These are phyloP conservation scores for Microcebus murinus DNA, from an alignment of 2,113 vertebrate genomes.

Conservation along the genomic window DNA sequence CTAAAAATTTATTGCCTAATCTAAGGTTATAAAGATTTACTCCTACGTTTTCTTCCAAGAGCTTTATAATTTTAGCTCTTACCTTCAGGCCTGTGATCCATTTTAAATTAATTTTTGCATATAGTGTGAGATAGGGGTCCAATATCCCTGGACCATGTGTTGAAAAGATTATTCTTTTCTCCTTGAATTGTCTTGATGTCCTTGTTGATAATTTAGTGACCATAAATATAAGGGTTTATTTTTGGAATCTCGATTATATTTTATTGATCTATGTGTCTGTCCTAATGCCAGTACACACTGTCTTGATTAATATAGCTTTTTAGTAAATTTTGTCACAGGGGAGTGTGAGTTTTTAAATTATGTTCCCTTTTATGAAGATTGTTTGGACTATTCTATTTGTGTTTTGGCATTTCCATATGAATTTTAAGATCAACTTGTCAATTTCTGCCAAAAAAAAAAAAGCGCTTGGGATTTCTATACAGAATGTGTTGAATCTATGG, in stretches of 20 bases:
- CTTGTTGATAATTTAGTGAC: neutral
- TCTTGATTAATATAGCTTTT: neutral
- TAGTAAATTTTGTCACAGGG: constrained; percentile 21
- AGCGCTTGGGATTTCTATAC: neutral
- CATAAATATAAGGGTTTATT: neutral
- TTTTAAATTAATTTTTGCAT: neutral
- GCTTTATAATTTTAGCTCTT: neutral
- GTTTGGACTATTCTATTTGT: neutral
- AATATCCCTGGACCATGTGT: neutral
- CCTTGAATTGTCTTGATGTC: neutral
- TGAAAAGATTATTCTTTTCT: neutral
- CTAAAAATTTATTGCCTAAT: neutral
- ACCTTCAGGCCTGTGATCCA: neutral
- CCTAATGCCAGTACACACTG: neutral
- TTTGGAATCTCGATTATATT: neutral
- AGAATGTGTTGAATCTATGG: neutral
- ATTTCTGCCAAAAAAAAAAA: neutral
- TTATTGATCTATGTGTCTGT: neutral
- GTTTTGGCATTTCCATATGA: neutral
- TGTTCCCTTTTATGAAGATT: neutral
- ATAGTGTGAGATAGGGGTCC: neutral
- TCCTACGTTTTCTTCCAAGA: too few relatives aligned
- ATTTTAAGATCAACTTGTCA: neutral
- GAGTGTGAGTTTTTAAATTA: neutral
- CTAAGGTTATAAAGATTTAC: neutral